These are phyloP conservation scores for Pterobdella sp. DNA, from an alignment of 2,888 invertebrate genomes.

Conservation along the genomic window DNA sequence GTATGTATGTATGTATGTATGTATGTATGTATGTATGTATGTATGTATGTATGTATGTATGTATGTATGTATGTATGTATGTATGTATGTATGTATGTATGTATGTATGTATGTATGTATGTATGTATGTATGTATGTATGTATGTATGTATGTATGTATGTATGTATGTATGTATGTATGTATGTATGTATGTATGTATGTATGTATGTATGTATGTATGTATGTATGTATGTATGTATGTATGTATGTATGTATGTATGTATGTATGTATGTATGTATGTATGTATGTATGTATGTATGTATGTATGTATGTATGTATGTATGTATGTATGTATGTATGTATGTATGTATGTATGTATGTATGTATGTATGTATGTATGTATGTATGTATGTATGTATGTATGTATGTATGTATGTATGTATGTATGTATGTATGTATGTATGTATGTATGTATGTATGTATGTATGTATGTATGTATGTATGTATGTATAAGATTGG, in stretches of 20 bases:
- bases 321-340: neutral
- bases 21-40: no score
- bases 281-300: constrained; percentile 12
- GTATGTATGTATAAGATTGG: neutral
- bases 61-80: no score
- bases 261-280: neutral
- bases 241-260: neutral
- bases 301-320: neutral
- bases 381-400: constrained; percentile 16
- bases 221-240: no score
- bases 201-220: no score
- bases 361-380: constrained; percentile 13
- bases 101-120: no score
- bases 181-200: no score
- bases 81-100: no score
- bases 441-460: neutral
- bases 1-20: no score
- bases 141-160: no score
- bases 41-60: no score
- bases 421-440: neutral
- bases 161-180: no score
- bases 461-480: neutral
- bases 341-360: constrained; percentile 17
- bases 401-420: neutral
- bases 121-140: no score